phyloP scores from a whole-genome alignment of 2,888 invertebrate species.

The Anodontia alba region DNA sequence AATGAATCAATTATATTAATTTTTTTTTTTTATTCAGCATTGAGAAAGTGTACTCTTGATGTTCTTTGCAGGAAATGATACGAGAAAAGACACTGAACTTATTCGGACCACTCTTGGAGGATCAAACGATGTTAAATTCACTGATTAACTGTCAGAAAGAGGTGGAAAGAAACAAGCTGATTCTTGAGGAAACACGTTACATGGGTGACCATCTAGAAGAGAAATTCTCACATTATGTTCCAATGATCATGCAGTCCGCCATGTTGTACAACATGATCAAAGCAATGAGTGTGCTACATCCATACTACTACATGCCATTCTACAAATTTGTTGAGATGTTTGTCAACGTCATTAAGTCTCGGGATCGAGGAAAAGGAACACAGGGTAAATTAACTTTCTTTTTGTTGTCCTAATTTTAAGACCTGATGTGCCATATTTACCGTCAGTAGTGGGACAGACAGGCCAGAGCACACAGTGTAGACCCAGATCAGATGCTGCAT shows the following conservation, averaged over 20 bases:
- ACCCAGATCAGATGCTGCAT: no score
- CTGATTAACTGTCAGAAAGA: constrained; percentile 79
- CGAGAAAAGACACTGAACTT: constrained; percentile 81
- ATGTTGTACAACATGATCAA: constrained; percentile 81
- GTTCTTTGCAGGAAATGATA: constrained; percentile 75
- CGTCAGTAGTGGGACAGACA: no score
- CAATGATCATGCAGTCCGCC: constrained; percentile 80
- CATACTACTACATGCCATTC: constrained; percentile 81
- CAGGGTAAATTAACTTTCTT: constrained; percentile 63
- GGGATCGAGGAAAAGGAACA: constrained; percentile 82
- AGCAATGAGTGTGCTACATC: constrained; percentile 77
- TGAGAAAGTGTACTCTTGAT: no score
- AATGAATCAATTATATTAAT: no score
- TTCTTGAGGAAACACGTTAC: constrained; percentile 82
- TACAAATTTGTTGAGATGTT: constrained; percentile 79
- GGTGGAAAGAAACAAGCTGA: constrained; percentile 76
- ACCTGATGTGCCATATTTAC: no score
- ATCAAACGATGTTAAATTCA: constrained; percentile 81
- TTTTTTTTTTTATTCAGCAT: no score
- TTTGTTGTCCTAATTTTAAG: no score
- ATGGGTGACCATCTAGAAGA: constrained; percentile 81
- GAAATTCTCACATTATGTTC: constrained; percentile 80
- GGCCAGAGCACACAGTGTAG: no score
- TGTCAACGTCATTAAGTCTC: constrained; percentile 69
- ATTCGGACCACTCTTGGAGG: constrained; percentile 80